phyloP scores from a whole-genome alignment of 2,113 vertebrate genomes.

The Mugil cephalus region DNA sequence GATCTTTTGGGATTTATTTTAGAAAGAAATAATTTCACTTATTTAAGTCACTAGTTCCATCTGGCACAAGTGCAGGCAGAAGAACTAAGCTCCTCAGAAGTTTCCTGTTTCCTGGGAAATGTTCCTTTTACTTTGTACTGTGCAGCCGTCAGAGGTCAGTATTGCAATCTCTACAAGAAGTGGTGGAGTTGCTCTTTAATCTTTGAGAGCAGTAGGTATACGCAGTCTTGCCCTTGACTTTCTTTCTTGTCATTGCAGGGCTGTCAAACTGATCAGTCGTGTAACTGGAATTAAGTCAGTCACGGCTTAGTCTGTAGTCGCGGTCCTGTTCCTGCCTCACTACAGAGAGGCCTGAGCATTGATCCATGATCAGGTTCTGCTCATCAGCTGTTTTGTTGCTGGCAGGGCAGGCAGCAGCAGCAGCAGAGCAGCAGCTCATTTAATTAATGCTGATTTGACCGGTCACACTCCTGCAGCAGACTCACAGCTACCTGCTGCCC shows the following conservation, averaged over 20 bases:
- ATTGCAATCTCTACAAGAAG: conserved; percentile 19
- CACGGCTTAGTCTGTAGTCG: conserved; percentile 25
- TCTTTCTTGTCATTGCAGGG: conserved; percentile 24
- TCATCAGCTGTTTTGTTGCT: conserved; percentile 72
- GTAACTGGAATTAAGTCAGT: conserved; percentile 60
- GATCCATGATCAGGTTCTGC: conserved; percentile 70
- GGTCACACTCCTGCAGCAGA: conserved; percentile 57
- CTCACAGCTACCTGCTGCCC: conserved; percentile 53
- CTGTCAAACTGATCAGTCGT: conserved; percentile 53
- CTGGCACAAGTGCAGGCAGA: neutral
- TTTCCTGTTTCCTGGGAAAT: neutral
- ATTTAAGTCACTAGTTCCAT: neutral
- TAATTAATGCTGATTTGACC: conserved; percentile 67
- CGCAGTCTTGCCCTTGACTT: conserved; percentile 49
- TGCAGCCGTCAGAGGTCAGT: conserved; percentile 40
- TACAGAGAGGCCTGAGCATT: conserved; percentile 55
- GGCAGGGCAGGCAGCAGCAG: conserved; percentile 38
- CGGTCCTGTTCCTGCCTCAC: conserved; percentile 23
- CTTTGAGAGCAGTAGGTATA: neutral
- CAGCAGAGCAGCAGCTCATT: conserved; percentile 61
- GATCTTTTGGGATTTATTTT: no score
- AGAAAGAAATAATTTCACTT: no score
- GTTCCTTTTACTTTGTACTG: neutral
- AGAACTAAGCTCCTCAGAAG: neutral
- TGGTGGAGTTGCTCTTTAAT: conserved; percentile 24